A percentile compares a stretch with the other conserved stretches of the same genome.
These are phyloP conservation scores for Dasyurus viverrinus DNA, from an alignment of 2,113 vertebrate genomes.

Conservation along the genomic window DNA sequence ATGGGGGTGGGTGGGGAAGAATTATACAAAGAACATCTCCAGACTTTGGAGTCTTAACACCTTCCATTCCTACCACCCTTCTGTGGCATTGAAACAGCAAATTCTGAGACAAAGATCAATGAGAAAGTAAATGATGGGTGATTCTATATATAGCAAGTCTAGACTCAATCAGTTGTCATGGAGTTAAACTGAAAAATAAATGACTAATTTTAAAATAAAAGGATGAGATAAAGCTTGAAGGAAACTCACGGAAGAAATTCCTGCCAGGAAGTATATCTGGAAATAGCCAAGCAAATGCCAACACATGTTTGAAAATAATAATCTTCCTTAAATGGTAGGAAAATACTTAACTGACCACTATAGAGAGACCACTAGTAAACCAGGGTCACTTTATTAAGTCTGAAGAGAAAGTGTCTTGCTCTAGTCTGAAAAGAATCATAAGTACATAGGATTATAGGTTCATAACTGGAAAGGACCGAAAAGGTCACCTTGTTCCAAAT, in stretches of 20 bases:
- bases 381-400: neutral
- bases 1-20: neutral
- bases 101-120: constrained; percentile 70
- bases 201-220: constrained; percentile 74
- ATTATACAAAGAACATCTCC: constrained; percentile 68
- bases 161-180: constrained; percentile 66
- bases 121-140: constrained; percentile 66
- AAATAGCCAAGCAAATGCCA: constrained; percentile 49
- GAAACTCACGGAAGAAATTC: constrained; percentile 78
- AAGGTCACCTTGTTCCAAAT: neutral
- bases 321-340: neutral
- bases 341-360: neutral
- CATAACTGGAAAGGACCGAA: neutral
- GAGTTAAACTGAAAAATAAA: constrained; percentile 75
- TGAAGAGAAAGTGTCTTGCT: neutral
- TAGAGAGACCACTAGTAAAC: neutral
- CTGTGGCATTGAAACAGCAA: constrained; percentile 64
- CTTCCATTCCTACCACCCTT: constrained; percentile 57
- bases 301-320: constrained; percentile 6
- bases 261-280: constrained; percentile 71
- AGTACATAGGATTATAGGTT: neutral
- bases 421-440: neutral
- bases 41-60: constrained; percentile 56
- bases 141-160: constrained; percentile 77
- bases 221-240: constrained; percentile 71